Percentiles rank a stretch among this genome's conserved stretches.
Evolutionary conservation across 1,140 invertebrate species (phyloP).

Genomic region (Leptinotarsa lineolata): DNA sequence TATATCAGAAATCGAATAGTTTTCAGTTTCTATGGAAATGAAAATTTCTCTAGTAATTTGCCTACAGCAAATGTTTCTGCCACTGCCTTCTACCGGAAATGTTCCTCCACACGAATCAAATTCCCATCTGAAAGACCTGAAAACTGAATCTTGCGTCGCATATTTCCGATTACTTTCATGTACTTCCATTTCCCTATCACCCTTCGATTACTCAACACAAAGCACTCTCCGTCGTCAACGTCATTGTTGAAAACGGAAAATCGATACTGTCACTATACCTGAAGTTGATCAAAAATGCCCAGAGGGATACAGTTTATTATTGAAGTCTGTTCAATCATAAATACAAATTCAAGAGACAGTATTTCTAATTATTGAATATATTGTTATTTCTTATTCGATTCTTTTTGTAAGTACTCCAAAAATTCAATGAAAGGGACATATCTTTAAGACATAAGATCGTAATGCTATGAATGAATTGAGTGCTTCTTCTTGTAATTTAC

Average conservation of each 20-base stretch:
- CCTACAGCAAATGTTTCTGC: no score
- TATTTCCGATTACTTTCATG: neutral
- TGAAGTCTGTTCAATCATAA: neutral
- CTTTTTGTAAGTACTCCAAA: no score
- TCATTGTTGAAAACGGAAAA: neutral
- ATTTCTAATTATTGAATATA: no score
- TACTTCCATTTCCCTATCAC: constrained; percentile 1
- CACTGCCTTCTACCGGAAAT: neutral
- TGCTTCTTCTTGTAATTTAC: no score
- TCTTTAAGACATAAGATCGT: no score
- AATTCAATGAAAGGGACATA: no score
- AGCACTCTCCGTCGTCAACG: constrained; percentile 1
- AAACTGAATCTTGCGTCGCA: neutral
- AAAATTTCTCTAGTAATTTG: no score
- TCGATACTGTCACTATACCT: neutral
- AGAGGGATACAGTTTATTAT: neutral
- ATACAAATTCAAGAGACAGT: no score
- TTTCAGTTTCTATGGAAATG: no score
- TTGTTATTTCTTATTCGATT: no score
- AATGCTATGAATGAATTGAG: no score
- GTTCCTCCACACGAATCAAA: neutral
- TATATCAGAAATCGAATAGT: no score
- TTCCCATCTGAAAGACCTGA: neutral
- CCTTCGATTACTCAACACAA: constrained; percentile 1
- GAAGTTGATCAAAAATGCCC: neutral